A percentile compares a stretch with the other conserved stretches of the same genome.
phyloP scores from a whole-genome alignment of 1,140 invertebrate species.

The Leucophenga varia region DNA sequence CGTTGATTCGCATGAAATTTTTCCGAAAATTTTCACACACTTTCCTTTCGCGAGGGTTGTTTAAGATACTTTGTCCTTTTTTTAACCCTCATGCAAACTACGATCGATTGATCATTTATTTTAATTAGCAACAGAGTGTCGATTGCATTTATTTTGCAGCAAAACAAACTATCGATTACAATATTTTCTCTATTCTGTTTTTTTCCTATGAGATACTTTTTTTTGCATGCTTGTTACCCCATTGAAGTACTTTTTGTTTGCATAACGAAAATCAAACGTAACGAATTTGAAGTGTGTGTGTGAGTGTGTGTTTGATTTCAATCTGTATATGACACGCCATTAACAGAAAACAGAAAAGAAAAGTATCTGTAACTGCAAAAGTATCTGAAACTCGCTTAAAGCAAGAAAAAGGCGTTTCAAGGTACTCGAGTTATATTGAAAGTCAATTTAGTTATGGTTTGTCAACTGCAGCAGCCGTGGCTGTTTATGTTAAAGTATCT shows the following conservation, averaged over 20 bases:
- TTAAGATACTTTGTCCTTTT: constrained; percentile 16
- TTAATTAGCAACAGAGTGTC: constrained; percentile 54
- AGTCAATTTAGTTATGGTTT: too few species aligned
- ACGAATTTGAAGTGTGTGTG: constrained; percentile 50
- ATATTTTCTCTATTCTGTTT: too few species aligned
- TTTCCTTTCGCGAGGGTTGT: constrained; percentile 44
- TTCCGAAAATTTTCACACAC: constrained; percentile 1
- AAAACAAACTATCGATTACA: constrained; percentile 48
- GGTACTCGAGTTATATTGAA: too few species aligned
- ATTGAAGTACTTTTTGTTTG: neutral
- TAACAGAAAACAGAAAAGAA: too few species aligned
- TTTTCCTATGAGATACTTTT: too few species aligned
- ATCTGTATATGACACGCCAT: constrained; percentile 6
- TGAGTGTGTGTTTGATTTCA: constrained; percentile 11
- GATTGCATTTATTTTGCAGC: constrained; percentile 31
- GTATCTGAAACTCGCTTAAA: too few species aligned
- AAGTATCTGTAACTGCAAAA: too few species aligned
- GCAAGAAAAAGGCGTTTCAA: too few species aligned
- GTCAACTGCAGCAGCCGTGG: too few species aligned
- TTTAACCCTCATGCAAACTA: constrained; percentile 10
- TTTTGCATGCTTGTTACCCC: constrained; percentile 7
- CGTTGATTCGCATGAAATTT: too few species aligned
- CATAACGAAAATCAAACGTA: constrained; percentile 42
- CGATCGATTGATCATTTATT: constrained; percentile 47
- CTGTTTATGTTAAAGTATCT: too few species aligned